Conservation (phyloP, 2,888 invertebrate species). For the Clistopyga incitator region DNA sequence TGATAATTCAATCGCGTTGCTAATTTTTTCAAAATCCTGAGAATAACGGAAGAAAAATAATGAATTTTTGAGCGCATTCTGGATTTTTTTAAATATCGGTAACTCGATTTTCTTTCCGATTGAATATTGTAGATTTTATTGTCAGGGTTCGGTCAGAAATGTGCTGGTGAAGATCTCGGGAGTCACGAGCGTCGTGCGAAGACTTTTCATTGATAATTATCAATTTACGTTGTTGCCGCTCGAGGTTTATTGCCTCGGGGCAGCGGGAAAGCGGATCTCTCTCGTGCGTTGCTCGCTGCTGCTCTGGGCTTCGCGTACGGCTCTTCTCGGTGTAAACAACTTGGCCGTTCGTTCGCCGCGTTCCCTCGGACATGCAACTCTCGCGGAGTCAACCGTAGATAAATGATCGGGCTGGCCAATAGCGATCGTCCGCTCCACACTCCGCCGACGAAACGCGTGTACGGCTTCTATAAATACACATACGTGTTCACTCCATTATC, state of each 20-base stretch:
- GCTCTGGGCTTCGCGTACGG: constrained; percentile 10
- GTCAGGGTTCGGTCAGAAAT: background rate
- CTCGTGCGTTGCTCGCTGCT: constrained; percentile 18
- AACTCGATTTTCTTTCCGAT: constrained; percentile 15
- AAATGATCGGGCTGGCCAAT: constrained; percentile 72
- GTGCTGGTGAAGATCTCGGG: constrained; percentile 3
- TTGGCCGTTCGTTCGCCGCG: constrained; percentile 25
- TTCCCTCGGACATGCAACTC: constrained; percentile 68
- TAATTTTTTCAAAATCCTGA: background rate
- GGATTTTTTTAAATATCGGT: constrained; percentile 23
- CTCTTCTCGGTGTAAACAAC: constrained; percentile 45
- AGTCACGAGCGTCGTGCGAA: constrained; percentile 38
- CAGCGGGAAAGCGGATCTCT: constrained; percentile 70
- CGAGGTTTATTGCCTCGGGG: constrained; percentile 69
- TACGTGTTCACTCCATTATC: constrained; percentile 23
- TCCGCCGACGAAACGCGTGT: background rate
- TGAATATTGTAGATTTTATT: constrained; percentile 16
- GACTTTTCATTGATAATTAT: constrained; percentile 75
- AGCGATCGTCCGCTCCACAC: constrained; percentile 18
- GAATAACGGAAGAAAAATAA: background rate
- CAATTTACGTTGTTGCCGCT: constrained; percentile 75
- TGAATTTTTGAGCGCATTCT: background rate
- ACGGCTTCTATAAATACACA: background rate
- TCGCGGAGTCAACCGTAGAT: constrained; percentile 73
- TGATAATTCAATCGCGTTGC: constrained; percentile 51